Conservation (phyloP, 2,888 invertebrate species). For the Saturnia japonica region DNA sequence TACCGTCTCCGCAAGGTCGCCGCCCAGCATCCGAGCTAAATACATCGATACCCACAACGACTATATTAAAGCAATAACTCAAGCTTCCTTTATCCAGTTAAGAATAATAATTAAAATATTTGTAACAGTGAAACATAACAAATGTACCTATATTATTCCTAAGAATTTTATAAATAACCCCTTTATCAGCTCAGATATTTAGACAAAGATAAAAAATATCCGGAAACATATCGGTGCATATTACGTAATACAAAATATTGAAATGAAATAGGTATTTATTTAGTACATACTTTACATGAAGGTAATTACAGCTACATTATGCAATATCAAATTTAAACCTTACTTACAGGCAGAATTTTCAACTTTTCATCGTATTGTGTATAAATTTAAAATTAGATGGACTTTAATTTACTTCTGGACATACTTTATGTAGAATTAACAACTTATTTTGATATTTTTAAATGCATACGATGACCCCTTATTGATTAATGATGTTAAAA, state of each 20-base stretch:
- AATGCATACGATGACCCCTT: not conserved
- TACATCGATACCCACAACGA: slow-evolving; percentile 32
- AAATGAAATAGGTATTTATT: not conserved
- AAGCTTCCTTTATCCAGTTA: slow-evolving; percentile 29
- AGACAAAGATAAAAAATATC: not conserved
- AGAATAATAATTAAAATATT: not conserved
- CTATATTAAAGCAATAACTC: slow-evolving; percentile 36
- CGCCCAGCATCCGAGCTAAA: slow-evolving; percentile 81
- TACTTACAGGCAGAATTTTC: not conserved
- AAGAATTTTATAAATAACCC: not conserved
- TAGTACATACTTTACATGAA: not conserved
- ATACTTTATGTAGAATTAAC: not conserved
- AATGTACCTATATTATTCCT: not conserved
- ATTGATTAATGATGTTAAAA: too few species aligned
- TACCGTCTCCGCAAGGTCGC: slow-evolving; percentile 82
- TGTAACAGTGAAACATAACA: not conserved
- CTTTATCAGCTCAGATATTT: not conserved
- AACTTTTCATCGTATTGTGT: not conserved
- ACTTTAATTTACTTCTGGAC: not conserved
- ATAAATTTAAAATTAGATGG: not conserved
- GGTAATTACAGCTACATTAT: not conserved
- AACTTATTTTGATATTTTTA: not conserved
- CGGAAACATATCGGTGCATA: not conserved
- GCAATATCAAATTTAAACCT: not conserved
- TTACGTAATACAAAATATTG: not conserved